A percentile compares a stretch with the other conserved stretches of the same genome.
phyloP scores from a whole-genome alignment of 1,140 invertebrate species.

The Drosophila athabasca region DNA sequence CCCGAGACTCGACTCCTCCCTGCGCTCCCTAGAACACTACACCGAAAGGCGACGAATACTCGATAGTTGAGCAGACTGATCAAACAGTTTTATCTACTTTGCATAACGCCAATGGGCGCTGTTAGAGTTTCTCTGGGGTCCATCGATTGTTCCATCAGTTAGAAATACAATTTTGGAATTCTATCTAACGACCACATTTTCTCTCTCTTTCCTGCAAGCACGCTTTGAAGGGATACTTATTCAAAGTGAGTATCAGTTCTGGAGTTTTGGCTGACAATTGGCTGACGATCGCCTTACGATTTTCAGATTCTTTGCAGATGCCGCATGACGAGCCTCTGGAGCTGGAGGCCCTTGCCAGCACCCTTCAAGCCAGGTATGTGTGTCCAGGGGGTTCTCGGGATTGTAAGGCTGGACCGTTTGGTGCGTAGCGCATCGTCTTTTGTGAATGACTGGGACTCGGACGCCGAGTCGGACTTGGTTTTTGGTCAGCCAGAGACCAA shows the following conservation, averaged over 20 bases:
- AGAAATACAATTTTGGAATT: no score
- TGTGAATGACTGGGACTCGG: slow-evolving; percentile 60
- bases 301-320: no score
- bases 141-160: neutral
- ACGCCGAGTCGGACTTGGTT: slow-evolving; percentile 8
- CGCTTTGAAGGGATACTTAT: no score
- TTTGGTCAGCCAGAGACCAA: slow-evolving; percentile 17
- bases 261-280: no score
- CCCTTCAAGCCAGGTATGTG: neutral
- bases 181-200: no score
- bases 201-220: no score
- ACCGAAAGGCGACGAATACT: slow-evolving; percentile 63
- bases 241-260: no score
- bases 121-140: neutral
- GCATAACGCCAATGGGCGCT: slow-evolving; percentile 37
- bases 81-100: slow-evolving; percentile 62
- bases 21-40: neutral
- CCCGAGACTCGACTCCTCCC: no score
- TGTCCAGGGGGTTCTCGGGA: neutral
- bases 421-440: slow-evolving; percentile 50
- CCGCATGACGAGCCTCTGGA: no score
- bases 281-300: no score
- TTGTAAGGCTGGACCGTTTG: neutral
- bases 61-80: slow-evolving; percentile 68
- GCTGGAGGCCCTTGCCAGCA: no score